phyloP scores from a whole-genome alignment of 1,140 invertebrate species.

The Tetramorium alpestre region DNA sequence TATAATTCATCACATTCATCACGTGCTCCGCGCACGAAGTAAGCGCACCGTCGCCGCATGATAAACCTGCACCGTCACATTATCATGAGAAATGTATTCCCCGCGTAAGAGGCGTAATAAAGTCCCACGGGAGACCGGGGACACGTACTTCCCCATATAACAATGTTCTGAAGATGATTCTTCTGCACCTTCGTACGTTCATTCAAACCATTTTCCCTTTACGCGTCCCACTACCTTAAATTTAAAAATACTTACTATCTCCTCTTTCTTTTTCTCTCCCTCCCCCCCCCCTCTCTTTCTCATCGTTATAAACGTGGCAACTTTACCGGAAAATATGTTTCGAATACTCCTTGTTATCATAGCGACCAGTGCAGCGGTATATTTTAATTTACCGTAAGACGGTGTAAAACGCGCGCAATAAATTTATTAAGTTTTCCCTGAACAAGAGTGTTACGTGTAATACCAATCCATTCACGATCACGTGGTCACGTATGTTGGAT shows the following conservation, averaged over 20 bases:
- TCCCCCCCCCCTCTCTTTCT: neutral
- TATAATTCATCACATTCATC: slow-evolving; percentile 17
- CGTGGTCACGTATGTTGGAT: neutral
- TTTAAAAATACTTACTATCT: slow-evolving; percentile 27
- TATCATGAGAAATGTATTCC: slow-evolving; percentile 72
- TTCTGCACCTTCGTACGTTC: slow-evolving; percentile 45
- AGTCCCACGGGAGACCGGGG: slow-evolving; percentile 61
- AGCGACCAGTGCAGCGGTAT: neutral
- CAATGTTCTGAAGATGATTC: slow-evolving; percentile 63
- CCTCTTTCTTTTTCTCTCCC: neutral
- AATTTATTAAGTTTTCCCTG: slow-evolving; percentile 30
- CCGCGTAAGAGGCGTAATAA: slow-evolving; percentile 67
- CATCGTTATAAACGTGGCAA: neutral
- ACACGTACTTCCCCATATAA: slow-evolving; percentile 48
- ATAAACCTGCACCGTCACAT: slow-evolving; percentile 38
- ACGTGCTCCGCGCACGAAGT: slow-evolving; percentile 5
- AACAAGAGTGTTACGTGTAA: slow-evolving; percentile 6
- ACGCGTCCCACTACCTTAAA: neutral
- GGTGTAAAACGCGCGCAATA: slow-evolving; percentile 9
- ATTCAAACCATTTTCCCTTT: slow-evolving; percentile 25
- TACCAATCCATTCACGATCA: neutral
- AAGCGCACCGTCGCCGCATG: slow-evolving; percentile 18
- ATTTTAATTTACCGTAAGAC: slow-evolving; percentile 36
- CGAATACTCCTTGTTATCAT: slow-evolving; percentile 15
- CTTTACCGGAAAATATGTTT: slow-evolving; percentile 29